Evolutionary conservation across 2,888 invertebrate species (phyloP), one percentile per base, ranked within the genome.

Genomic region (Exocentrus adspersus): DNA sequence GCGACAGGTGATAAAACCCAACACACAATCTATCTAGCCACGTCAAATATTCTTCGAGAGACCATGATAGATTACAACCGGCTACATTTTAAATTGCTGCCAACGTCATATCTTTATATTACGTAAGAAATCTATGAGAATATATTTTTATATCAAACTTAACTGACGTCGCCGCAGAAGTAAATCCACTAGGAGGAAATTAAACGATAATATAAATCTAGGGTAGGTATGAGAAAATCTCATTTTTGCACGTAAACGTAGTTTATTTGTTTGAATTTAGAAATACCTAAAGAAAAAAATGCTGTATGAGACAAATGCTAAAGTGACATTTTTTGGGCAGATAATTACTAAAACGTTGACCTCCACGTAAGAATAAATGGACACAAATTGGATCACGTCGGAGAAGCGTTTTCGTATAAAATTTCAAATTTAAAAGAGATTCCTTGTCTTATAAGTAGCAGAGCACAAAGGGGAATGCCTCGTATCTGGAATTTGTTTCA

Each of bases 181-280:
- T 65, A 62, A 62, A 61, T 65, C 65, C 61, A 59, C 59, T 32
- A 46, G 57, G 48, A 62, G 65, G 65, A 65, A 62, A 65, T 65
- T 65, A 62, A 62, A 65, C 61, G 62, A 62, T 59, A 45, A 53
- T 59, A 62, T 65, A 59, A 65, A 62, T 58, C 54, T 41, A 45
- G 37, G 61, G 56, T 64, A 17, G 61, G 56, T 64, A 17, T 46
- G 20, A 46, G 46, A 30, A 17, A 32, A 19, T 37, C 32, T 14
- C 16, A 32, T 51, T 48, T 51, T 30, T 20, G 10, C 28, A 17
- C n/a, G 19, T 4, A 19, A 32, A 19, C 51, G 32, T 20, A n/a
- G n/a, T n/a, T n/a, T n/a, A n/a, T n/a, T n/a, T n/a, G n/a, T n/a
- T n/a, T n/a, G n/a, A n/a, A n/a, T n/a, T n/a, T n/a, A n/a, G n/a